These are phyloP conservation scores for Toxotes lorentzi DNA, from an alignment of 2,797 vertebrate genomes.

Conservation along the genomic window DNA sequence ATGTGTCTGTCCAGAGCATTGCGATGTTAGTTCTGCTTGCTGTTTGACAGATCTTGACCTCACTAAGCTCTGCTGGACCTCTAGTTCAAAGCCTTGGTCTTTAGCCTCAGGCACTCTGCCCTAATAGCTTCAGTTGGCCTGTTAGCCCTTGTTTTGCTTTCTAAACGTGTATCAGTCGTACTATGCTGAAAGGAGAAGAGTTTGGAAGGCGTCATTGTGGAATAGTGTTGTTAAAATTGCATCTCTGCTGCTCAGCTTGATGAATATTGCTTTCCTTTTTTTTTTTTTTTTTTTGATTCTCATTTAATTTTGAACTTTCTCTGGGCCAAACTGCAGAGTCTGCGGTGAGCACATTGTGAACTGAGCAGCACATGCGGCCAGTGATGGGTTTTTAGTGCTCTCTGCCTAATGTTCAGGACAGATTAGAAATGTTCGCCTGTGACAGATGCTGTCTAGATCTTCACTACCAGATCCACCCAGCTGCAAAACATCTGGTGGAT, in stretches of 20 bases:
- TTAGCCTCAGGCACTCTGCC: constrained; percentile 87
- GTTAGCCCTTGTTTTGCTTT: constrained; percentile 84
- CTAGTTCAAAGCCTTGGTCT: constrained; percentile 81
- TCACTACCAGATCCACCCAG: constrained; percentile 88
- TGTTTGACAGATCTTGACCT: constrained; percentile 76
- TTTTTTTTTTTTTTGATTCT: constrained; percentile 14
- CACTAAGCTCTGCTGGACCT: constrained; percentile 73
- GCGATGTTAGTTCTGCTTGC: constrained; percentile 58
- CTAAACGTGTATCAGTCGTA: constrained; percentile 49
- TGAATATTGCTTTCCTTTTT: constrained; percentile 31
- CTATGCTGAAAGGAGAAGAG: constrained; percentile 2
- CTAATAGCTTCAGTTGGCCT: constrained; percentile 91
- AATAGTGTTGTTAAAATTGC: constrained; percentile 23
- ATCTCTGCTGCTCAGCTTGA: constrained; percentile 24
- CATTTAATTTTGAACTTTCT: constrained; percentile 48
- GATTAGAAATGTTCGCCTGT: constrained; percentile 85
- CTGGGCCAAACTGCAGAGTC: constrained; percentile 36
- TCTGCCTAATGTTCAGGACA: constrained; percentile 90
- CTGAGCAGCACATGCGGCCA: constrained; percentile 66
- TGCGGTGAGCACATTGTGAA: constrained; percentile 56
- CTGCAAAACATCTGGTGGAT: constrained; percentile 91
- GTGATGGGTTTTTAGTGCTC: constrained; percentile 75
- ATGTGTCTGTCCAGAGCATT: constrained; percentile 16
- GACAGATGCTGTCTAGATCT: constrained; percentile 87
- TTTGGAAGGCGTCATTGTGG: constrained; percentile 10